Evolutionary conservation across 2,797 vertebrate species (phyloP).

Genomic region (Scleropages formosus): DNA sequence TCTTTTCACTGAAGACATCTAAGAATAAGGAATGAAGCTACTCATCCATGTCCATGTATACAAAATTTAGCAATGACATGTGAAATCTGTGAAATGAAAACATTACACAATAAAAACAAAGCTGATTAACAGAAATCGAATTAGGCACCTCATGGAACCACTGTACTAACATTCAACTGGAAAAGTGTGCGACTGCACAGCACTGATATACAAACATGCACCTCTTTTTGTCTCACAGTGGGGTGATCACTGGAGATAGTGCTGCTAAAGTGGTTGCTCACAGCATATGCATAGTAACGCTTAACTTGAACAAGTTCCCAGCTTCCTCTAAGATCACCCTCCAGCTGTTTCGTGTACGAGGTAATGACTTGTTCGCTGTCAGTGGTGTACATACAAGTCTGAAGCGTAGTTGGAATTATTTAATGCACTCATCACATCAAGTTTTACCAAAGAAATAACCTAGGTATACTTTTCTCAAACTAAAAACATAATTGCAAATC

Average conservation of each 20-base stretch:
- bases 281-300: not conserved
- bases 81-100: too few species aligned
- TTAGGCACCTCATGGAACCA: not conserved
- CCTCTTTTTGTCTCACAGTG: not conserved
- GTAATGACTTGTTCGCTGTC: conserved; percentile 13
- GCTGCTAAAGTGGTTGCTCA: not conserved
- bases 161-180: not conserved
- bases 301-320: not conserved
- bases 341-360: not conserved
- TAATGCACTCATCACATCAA: not conserved
- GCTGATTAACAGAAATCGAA: not conserved
- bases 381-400: not conserved
- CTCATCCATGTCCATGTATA: too few species aligned
- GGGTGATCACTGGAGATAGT: not conserved
- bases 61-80: too few species aligned
- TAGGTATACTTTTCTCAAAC: not conserved
- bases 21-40: too few species aligned
- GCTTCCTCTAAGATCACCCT: conserved; percentile 1
- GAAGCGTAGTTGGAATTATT: not conserved
- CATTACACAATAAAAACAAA: not conserved
- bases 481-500: not conserved
- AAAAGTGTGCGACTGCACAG: too few species aligned
- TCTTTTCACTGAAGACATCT: too few species aligned
- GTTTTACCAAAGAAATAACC: not conserved
- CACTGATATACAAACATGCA: not conserved